Evolutionary conservation across 2,888 invertebrate genomes (phyloP).

Genomic region (Dexiosoma caninum): DNA sequence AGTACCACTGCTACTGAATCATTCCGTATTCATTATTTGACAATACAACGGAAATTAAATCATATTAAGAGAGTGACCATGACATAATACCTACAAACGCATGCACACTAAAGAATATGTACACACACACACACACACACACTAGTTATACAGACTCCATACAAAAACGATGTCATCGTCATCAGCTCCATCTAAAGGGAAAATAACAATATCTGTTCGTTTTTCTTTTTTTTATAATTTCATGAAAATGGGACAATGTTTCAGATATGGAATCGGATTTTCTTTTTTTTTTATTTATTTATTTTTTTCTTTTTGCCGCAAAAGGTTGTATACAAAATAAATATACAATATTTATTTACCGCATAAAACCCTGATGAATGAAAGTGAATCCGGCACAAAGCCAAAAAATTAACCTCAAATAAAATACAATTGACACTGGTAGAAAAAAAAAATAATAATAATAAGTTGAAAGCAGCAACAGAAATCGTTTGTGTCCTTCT

Average conservation of each 20-base stretch:
- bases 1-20: not conserved
- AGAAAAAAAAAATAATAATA: not conserved
- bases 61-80: slow-evolving; percentile 59
- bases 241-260: not conserved
- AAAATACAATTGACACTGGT: slow-evolving; percentile 43
- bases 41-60: slow-evolving; percentile 61
- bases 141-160: not conserved
- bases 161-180: not conserved
- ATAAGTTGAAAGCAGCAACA: not conserved
- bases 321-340: slow-evolving; percentile 24
- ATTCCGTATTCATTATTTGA: slow-evolving; percentile 41
- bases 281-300: not conserved
- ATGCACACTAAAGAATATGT: too few species aligned
- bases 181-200: not conserved
- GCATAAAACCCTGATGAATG: slow-evolving; percentile 61
- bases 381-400: slow-evolving; percentile 60
- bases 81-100: slow-evolving; percentile 38
- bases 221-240: not conserved
- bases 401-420: slow-evolving; percentile 63
- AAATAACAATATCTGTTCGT: not conserved
- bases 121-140: not conserved
- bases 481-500: not conserved
- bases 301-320: not conserved
- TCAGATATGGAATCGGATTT: not conserved
- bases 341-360: slow-evolving; percentile 62